Percentiles rank a stretch among this genome's conserved stretches.
These are phyloP conservation scores for Drosophila antonietae DNA, from an alignment of 2,888 invertebrate genomes.

Conservation along the genomic window DNA sequence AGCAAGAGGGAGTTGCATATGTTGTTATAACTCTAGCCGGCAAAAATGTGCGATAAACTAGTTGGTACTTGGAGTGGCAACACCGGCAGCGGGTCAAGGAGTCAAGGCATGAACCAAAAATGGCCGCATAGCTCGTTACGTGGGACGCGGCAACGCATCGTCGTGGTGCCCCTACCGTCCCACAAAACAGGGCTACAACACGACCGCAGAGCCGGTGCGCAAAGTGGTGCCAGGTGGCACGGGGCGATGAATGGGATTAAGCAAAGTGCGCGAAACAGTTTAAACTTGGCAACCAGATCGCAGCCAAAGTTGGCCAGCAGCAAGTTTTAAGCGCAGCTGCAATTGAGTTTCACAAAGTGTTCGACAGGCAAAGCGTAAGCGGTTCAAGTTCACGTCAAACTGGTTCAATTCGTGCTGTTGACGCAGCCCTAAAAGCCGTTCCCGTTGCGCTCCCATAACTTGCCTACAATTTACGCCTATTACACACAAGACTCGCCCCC, in stretches of 20 bases:
- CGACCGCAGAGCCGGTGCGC: neutral
- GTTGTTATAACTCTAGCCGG: slow-evolving; percentile 62
- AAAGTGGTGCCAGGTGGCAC: neutral
- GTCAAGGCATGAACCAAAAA: slow-evolving; percentile 38
- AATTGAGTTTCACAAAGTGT: slow-evolving; percentile 17
- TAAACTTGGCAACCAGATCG: slow-evolving; percentile 4
- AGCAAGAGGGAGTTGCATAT: slow-evolving; percentile 52
- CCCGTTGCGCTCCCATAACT: slow-evolving; percentile 71
- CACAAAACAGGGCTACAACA: slow-evolving; percentile 36
- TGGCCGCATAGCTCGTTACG: slow-evolving; percentile 26
- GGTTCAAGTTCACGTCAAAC: slow-evolving; percentile 19
- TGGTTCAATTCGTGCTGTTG: slow-evolving; percentile 12
- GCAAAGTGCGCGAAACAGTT: slow-evolving; percentile 18
- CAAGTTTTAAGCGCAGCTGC: slow-evolving; percentile 16
- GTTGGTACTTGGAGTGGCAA: slow-evolving; percentile 48
- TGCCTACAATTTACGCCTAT: slow-evolving; percentile 69
- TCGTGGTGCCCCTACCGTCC: too few relatives aligned
- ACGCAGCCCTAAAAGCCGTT: slow-evolving; percentile 45
- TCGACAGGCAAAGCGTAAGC: slow-evolving; percentile 1
- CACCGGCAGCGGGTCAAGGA: slow-evolving; percentile 36
- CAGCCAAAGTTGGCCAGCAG: slow-evolving; percentile 5
- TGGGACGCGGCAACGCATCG: neutral
- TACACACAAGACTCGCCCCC: slow-evolving; percentile 54
- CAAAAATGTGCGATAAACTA: slow-evolving; percentile 76
- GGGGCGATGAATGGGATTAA: slow-evolving; percentile 15